Evolutionary conservation across 2,888 invertebrate genomes (phyloP).

Genomic region (Hypselothyrea guttata): DNA sequence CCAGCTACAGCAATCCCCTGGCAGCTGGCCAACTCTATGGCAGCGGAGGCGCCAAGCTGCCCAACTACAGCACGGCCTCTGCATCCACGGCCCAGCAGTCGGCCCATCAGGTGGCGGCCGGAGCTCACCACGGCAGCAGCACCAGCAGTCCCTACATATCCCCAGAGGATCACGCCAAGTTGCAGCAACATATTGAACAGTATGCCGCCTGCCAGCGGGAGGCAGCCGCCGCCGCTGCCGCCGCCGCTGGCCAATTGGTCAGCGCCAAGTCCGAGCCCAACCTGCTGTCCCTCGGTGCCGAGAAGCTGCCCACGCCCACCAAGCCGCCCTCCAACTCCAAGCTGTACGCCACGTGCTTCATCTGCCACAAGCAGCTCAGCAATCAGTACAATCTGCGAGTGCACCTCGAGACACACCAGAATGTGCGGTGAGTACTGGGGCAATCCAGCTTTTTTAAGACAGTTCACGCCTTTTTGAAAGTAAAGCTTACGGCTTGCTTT

Average conservation of each 20-base stretch:
- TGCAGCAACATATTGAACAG: conserved; percentile 75
- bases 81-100: conserved; percentile 64
- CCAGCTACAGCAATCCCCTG: conserved; percentile 48
- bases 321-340: conserved; percentile 83
- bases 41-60: conserved; percentile 48
- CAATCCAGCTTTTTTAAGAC: no score
- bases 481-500: no score
- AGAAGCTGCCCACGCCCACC: conserved; percentile 49
- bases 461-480: no score
- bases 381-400: conserved; percentile 95
- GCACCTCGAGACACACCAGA: conserved; percentile 95
- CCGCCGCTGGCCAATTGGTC: conserved; percentile 52
- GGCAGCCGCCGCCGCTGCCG: conserved; percentile 57
- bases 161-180: conserved; percentile 69
- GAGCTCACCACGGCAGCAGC: conserved; percentile 37
- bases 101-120: conserved; percentile 40
- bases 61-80: conserved; percentile 52
- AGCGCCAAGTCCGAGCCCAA: conserved; percentile 65
- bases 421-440: conserved; percentile 84
- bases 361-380: conserved; percentile 93
- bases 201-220: conserved; percentile 72
- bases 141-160: conserved; percentile 60
- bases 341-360: conserved; percentile 88
- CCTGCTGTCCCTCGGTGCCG: conserved; percentile 55
- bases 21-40: conserved; percentile 49